Base-by-base conservation (phyloP, 1,140 invertebrate species). In the Cydia splendana region DNA sequence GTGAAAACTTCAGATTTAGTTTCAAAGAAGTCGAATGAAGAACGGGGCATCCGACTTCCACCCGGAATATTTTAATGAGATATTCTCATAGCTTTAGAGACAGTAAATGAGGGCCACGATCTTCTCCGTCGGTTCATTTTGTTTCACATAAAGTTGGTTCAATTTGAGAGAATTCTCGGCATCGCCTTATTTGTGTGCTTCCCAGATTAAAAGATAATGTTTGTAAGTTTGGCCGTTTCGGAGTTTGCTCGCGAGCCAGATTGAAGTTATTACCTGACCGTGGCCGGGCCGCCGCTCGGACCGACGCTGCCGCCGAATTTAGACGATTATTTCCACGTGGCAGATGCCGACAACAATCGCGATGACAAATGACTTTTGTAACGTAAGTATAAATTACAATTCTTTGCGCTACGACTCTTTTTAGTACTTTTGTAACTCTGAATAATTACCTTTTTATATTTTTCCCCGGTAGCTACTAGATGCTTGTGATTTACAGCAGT, bases 251-350 rank as follows among this genome's bases (percentile, higher is more conserved):
- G 78, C 76, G 82, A 76, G 87, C 81, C 89, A 87, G 88, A 90
- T 91, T 91, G 89, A 82, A 88, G 85, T 92, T 88, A 92, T 91
- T 90, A 88, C 89, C 89, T 90, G 87, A 82, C 81, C 81, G 79
- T 77, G 79, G 80, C 82, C 84, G 79, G 81, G 79, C 81, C 84
- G 79, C 81, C 2, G 80, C 30, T 24, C 53, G 78, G 76, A 57
- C 78, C 77, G 57, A 51, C 75, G 77, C 75, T 89, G 89, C 89
- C 85, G 86, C 82, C 84, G 79, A 87, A 91, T 91, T 88, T 91
- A 84, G 30, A 79, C 77, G 84, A 92, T 90, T 92, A 91, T 90
- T 91, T 87, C 76, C 78, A 65, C 75, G 76, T 79, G 73, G 86
- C 90, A 89, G 86, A 87, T 91, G 89, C 85, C 81, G 83, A 79